Conservation (phyloP, 2,888 invertebrate genomes). For the Fabriciana adippe region DNA sequence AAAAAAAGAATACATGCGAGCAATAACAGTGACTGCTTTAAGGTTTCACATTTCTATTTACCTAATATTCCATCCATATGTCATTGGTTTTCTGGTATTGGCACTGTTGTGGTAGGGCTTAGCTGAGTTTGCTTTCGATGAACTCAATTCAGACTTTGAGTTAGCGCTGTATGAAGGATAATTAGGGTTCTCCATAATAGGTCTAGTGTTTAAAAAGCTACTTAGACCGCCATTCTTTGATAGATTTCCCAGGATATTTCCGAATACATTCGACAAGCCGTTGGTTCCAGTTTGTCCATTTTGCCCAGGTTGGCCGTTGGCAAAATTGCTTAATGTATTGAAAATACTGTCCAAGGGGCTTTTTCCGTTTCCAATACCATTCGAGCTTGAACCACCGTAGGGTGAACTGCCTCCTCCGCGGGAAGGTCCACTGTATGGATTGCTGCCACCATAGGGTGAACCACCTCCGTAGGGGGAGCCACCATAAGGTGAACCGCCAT, state of each 20-base stretch:
- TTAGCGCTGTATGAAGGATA: constrained; percentile 66
- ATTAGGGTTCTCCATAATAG: constrained; percentile 73
- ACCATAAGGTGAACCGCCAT: constrained; percentile 5
- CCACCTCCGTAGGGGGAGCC: constrained; percentile 47
- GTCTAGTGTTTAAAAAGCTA: constrained; percentile 69
- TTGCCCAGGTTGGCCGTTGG: constrained; percentile 38
- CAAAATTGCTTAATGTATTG: constrained; percentile 40
- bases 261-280: constrained; percentile 65
- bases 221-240: constrained; percentile 64
- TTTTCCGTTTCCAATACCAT: constrained; percentile 36
- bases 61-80: constrained; percentile 78
- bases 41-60: constrained; percentile 59
- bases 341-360: constrained; percentile 39
- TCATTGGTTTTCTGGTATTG: constrained; percentile 63
- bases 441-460: constrained; percentile 39
- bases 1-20: constrained; percentile 43
- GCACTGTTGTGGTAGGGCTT: constrained; percentile 57
- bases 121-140: constrained; percentile 12
- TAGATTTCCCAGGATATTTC: constrained; percentile 65
- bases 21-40: constrained; percentile 45
- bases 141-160: constrained; percentile 61
- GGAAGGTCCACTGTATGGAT: constrained; percentile 44
- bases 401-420: constrained; percentile 43
- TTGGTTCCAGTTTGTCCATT: constrained; percentile 41
- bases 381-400: constrained; percentile 28